phyloP scores from a whole-genome alignment of 1,140 invertebrate genomes.

The Carposina sasakii region DNA sequence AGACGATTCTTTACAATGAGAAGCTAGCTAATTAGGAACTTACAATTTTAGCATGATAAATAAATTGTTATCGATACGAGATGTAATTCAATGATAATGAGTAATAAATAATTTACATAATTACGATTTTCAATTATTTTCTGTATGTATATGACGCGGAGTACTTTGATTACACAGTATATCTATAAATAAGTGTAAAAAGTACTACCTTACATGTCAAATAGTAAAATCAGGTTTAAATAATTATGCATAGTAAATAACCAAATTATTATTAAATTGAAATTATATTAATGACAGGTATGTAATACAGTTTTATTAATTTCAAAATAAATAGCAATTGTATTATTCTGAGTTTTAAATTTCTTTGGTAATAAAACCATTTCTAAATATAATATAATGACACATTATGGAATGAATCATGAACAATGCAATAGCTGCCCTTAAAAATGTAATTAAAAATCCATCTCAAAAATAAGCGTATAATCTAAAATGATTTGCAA shows the following conservation, averaged over 20 bases:
- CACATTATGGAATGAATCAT: slow-evolving; percentile 54
- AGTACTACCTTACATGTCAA: slow-evolving; percentile 57
- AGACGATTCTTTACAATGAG: slow-evolving; percentile 43
- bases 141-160: no score
- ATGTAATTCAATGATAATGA: slow-evolving; percentile 45
- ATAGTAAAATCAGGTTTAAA: slow-evolving; percentile 39
- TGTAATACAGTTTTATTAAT: slow-evolving; percentile 26
- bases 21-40: slow-evolving; percentile 69
- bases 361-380: slow-evolving; percentile 64
- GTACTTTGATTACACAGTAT: no score
- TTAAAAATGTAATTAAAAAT: slow-evolving; percentile 57
- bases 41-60: slow-evolving; percentile 63
- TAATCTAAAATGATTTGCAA: slow-evolving; percentile 52
- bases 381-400: slow-evolving; percentile 33
- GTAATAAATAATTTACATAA: slow-evolving; percentile 66
- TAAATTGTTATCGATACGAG: slow-evolving; percentile 45
- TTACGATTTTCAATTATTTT: slow-evolving; percentile 46
- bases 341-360: slow-evolving; percentile 41
- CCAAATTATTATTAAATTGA: slow-evolving; percentile 44
- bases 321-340: slow-evolving; percentile 36
- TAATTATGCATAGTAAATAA: slow-evolving; percentile 59
- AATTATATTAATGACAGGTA: slow-evolving; percentile 44
- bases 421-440: slow-evolving; percentile 59
- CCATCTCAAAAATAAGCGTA: slow-evolving; percentile 63
- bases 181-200: no score